phyloP scores from a whole-genome alignment of 2,797 vertebrate species.

The Platalea minor region DNA sequence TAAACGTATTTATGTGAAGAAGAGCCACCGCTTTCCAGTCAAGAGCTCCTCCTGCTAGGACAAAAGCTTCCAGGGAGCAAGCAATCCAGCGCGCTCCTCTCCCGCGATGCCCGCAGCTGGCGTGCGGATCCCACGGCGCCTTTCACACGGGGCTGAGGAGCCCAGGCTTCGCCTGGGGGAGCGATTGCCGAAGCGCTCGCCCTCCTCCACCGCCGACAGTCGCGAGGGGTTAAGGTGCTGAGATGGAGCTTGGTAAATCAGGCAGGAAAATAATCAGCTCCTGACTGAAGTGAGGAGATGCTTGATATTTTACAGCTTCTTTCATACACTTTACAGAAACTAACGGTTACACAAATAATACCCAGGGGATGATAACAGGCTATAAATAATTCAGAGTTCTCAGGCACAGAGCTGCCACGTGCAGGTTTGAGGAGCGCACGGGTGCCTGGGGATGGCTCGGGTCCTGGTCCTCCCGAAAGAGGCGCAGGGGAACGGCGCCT shows the following conservation, averaged over 20 bases:
- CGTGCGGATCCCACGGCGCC: rapidly evolving
- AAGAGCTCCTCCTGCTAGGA: background rate
- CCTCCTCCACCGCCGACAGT: rapidly evolving
- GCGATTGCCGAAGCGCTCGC: rapidly evolving
- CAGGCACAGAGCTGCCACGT: rapidly evolving
- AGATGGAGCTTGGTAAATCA: background rate
- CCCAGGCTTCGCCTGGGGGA: rapidly evolving
- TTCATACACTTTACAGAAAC: constrained; percentile 45
- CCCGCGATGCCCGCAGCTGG: rapidly evolving
- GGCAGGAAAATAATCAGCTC: constrained; percentile 24
- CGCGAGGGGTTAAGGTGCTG: background rate
- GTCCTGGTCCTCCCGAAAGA: background rate
- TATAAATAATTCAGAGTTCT: constrained; percentile 44
- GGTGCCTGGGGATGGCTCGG: rapidly evolving
- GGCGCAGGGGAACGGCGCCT: background rate
- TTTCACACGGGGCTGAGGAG: rapidly evolving
- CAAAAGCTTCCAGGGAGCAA: background rate
- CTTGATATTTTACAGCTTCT: constrained; percentile 39
- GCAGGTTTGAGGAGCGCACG: background rate
- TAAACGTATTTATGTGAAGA: background rate
- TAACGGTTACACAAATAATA: constrained; percentile 56
- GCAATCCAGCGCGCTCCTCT: background rate
- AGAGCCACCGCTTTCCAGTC: background rate
- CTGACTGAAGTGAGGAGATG: background rate
- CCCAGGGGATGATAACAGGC: constrained; percentile 28